A percentile compares a stretch with the other conserved stretches of the same genome.
Evolutionary conservation across 2,113 vertebrate species (phyloP).

Genomic region (Tetraodon nigroviridis): DNA sequence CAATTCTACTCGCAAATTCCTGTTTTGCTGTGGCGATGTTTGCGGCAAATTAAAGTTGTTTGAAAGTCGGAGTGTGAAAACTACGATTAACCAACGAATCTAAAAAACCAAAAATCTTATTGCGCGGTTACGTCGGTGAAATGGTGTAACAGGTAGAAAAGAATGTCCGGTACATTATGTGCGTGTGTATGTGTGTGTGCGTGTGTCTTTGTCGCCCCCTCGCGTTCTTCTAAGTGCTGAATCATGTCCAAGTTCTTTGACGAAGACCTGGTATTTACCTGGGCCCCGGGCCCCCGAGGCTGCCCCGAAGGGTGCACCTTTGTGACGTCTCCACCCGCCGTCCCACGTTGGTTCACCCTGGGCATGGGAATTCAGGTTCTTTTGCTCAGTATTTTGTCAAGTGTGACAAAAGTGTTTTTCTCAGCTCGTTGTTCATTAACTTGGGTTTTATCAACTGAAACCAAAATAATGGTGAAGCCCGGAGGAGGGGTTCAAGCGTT

Average conservation of each 20-base stretch:
- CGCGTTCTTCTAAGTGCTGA: slow-evolving; percentile 13
- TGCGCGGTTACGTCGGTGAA: background rate
- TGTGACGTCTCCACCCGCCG: background rate
- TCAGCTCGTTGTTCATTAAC: too few species aligned
- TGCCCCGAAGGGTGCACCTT: background rate
- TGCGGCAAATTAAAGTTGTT: too few species aligned
- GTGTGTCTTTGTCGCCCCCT: slow-evolving; percentile 42
- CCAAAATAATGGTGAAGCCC: too few species aligned
- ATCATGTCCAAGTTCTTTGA: background rate
- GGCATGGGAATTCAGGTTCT: too few species aligned
- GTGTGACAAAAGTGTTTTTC: too few species aligned
- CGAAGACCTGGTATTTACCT: slow-evolving; percentile 1
- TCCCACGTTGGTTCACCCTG: background rate
- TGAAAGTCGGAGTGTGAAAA: too few species aligned
- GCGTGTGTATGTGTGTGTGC: slow-evolving; percentile 1
- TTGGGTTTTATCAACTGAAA: too few species aligned
- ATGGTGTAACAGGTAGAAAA: slow-evolving; percentile 54
- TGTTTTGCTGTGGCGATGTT: fast-evolving
- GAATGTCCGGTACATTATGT: background rate
- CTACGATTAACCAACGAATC: too few species aligned
- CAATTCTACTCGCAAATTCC: too few species aligned
- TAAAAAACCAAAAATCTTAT: too few species aligned
- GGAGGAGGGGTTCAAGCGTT: too few species aligned
- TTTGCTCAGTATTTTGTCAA: too few species aligned
- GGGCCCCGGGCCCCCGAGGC: slow-evolving; percentile 11